phyloP scores from a whole-genome alignment of 2,113 vertebrate species.

The Fukomys damarensis region DNA sequence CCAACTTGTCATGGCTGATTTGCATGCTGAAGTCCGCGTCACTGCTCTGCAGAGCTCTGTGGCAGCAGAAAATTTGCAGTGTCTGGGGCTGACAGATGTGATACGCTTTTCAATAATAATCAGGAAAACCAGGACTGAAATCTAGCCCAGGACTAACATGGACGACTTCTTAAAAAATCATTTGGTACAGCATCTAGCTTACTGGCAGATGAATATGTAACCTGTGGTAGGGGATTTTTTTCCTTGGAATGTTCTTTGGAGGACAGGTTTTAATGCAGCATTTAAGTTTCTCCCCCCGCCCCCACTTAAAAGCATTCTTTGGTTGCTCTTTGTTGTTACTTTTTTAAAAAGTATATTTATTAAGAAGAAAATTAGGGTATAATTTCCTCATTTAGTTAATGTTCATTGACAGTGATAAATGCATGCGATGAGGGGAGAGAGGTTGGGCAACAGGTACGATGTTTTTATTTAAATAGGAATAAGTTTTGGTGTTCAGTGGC shows the following conservation, averaged over 20 bases:
- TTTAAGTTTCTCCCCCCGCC: neutral
- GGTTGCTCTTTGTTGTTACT: neutral
- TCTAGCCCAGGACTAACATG: neutral
- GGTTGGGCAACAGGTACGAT: neutral
- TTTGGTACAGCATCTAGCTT: neutral
- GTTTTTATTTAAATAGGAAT: neutral
- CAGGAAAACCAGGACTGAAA: neutral
- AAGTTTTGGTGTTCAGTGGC: neutral
- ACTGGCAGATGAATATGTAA: neutral
- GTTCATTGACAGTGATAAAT: neutral
- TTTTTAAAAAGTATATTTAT: neutral
- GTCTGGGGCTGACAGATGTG: neutral
- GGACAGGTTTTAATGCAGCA: neutral
- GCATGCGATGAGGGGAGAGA: neutral
- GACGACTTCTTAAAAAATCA: neutral
- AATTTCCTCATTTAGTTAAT: neutral
- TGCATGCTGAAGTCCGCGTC: slow-evolving; percentile 8
- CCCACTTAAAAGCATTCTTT: neutral
- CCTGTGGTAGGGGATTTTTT: neutral
- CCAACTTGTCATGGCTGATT: slow-evolving; percentile 49
- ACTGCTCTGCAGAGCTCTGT: neutral
- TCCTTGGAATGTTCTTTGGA: slow-evolving; percentile 31
- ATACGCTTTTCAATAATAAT: slow-evolving; percentile 17
- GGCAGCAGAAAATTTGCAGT: slow-evolving; percentile 9
- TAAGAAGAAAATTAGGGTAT: neutral